Percentiles rank a stretch among this genome's conserved stretches.
Evolutionary conservation across 2,888 invertebrate species (phyloP).

Genomic region (Reticulitermes lucifugus): DNA sequence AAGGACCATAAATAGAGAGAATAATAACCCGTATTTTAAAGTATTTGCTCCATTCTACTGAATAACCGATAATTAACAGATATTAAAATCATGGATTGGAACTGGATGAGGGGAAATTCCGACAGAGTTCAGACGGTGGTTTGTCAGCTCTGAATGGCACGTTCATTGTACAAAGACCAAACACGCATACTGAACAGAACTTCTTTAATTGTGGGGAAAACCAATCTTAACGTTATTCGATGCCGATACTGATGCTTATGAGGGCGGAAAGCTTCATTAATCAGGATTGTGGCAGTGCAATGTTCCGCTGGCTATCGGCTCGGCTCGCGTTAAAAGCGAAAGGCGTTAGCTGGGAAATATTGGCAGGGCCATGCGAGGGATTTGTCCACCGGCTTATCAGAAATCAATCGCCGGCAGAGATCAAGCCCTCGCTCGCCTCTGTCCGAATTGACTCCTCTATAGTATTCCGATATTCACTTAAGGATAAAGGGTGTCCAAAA

Average conservation of each 20-base stretch:
- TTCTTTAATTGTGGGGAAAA: neutral
- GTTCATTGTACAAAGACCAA: too few species aligned
- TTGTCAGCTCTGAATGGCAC: too few species aligned
- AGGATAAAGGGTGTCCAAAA: neutral
- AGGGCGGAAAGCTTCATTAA: constrained; percentile 17
- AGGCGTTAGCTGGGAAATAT: constrained; percentile 37
- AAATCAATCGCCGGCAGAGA: constrained; percentile 52
- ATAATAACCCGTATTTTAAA: too few species aligned
- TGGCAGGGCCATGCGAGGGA: constrained; percentile 43
- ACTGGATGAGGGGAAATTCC: too few species aligned
- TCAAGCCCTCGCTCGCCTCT: constrained; percentile 27
- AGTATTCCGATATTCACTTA: constrained; percentile 25
- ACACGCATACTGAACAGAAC: neutral
- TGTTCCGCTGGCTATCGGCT: neutral
- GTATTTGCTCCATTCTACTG: too few species aligned
- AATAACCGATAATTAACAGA: too few species aligned
- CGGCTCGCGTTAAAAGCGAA: neutral
- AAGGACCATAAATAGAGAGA: too few species aligned
- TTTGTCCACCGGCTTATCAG: constrained; percentile 53
- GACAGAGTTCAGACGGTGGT: too few species aligned
- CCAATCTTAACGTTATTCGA: neutral
- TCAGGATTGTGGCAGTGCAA: neutral
- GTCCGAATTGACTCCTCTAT: constrained; percentile 21
- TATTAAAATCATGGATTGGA: too few species aligned
- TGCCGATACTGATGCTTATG: neutral